Conservation (phyloP, 2,113 vertebrate species). For the Pachycephala philippinensis region DNA sequence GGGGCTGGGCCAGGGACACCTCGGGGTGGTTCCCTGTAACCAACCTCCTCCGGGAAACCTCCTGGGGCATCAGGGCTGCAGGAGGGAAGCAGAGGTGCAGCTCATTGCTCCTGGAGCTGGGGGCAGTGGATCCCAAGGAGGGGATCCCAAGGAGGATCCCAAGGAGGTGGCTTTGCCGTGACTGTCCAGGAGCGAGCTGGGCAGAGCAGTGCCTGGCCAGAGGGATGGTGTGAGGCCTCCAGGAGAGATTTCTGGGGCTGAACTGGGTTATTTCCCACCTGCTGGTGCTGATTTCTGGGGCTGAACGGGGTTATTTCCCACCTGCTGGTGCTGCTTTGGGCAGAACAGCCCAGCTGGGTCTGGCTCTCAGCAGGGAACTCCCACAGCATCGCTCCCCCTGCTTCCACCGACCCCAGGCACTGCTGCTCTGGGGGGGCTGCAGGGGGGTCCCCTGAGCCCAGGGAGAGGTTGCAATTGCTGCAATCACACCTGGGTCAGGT, state of each 20-base stretch:
- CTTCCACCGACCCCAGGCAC: neutral
- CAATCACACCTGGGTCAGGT: neutral
- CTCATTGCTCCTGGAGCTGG: accelerated
- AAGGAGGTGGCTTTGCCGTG: accelerated
- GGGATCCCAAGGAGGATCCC: neutral
- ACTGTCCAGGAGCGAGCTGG: accelerated
- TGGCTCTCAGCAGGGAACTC: neutral
- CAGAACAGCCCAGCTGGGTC: accelerated
- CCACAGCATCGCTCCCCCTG: accelerated
- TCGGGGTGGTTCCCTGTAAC: neutral
- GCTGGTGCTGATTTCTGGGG: neutral
- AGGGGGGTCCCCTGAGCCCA: neutral
- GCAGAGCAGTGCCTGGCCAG: neutral
- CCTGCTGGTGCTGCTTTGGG: neutral
- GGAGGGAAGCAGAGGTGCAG: accelerated
- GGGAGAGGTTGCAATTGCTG: accelerated
- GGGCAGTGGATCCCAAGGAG: accelerated
- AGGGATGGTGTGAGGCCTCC: neutral
- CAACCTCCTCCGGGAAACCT: neutral
- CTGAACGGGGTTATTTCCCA: accelerated
- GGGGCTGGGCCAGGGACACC: neutral
- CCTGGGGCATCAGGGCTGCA: accelerated
- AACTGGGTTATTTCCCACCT: accelerated
- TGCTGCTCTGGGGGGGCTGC: accelerated
- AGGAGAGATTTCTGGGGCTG: neutral